phyloP scores from a whole-genome alignment of 1,140 invertebrate species.

The Lerema accius region DNA sequence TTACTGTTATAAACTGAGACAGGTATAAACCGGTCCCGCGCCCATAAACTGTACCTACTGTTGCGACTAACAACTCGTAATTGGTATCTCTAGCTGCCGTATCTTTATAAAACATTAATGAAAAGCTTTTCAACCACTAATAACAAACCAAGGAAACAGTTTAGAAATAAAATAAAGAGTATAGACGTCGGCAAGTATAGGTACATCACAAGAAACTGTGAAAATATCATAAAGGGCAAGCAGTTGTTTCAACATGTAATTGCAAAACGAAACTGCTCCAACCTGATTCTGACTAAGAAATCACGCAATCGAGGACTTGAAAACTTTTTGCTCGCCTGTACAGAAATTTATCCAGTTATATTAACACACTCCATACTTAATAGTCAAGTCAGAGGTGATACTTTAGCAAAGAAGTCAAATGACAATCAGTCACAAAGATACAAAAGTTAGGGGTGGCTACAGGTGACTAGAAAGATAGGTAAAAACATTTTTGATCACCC shows the following conservation, averaged over 20 bases:
- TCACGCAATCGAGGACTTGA: constrained; percentile 37
- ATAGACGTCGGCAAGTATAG: background rate
- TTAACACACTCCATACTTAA: background rate
- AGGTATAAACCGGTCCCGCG: constrained; percentile 3
- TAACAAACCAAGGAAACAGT: no score
- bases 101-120: no score
- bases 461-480: no score
- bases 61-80: no score
- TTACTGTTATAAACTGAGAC: background rate
- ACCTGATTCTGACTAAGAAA: constrained; percentile 60
- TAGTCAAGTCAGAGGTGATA: no score
- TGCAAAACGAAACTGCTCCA: constrained; percentile 59
- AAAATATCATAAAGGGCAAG: constrained; percentile 57
- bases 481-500: no score
- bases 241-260: constrained; percentile 43
- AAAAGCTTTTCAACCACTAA: no score
- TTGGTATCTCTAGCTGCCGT: no score
- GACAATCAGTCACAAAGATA: background rate
- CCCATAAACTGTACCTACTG: background rate
- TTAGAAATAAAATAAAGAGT: no score
- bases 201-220: constrained; percentile 34
- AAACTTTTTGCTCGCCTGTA: constrained; percentile 21
- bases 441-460: no score
- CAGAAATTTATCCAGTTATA: no score
- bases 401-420: no score